Conservation (phyloP, 2,888 invertebrate genomes). For the Gandaritis pyraliata region DNA sequence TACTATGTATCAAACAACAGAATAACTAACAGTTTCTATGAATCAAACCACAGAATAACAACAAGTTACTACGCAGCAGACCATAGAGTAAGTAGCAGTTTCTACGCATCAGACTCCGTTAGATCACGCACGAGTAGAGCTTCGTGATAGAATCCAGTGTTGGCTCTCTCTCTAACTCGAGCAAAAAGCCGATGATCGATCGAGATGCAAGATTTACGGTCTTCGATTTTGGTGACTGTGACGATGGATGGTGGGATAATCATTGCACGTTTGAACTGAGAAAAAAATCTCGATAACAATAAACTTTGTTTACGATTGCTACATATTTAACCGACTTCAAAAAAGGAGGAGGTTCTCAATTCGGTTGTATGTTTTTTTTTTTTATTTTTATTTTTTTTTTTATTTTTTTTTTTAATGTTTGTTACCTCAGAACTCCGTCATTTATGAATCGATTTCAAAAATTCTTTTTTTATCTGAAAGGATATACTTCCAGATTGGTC, state of each 20-base stretch:
- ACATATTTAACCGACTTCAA: too few relatives aligned
- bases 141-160: constrained; percentile 41
- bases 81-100: constrained; percentile 15
- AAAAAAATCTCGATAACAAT: background rate
- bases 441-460: too few relatives aligned
- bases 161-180: constrained; percentile 38
- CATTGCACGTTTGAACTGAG: constrained; percentile 2
- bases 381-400: too few relatives aligned
- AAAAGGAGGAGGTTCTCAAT: too few relatives aligned
- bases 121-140: constrained; percentile 57
- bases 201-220: constrained; percentile 31
- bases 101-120: constrained; percentile 26
- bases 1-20: background rate
- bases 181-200: constrained; percentile 8
- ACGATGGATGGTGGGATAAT: constrained; percentile 13
- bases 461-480: too few relatives aligned
- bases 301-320: too few relatives aligned
- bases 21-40: background rate
- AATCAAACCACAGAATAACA: background rate
- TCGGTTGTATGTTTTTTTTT: too few relatives aligned
- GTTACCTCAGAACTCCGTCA: too few relatives aligned
- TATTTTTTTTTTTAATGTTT: too few relatives aligned
- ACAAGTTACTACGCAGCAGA: constrained; percentile 6
- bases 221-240: constrained; percentile 37
- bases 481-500: too few relatives aligned